These are phyloP conservation scores for Norana najaformis DNA, from an alignment of 2,888 invertebrate genomes.

Conservation along the genomic window DNA sequence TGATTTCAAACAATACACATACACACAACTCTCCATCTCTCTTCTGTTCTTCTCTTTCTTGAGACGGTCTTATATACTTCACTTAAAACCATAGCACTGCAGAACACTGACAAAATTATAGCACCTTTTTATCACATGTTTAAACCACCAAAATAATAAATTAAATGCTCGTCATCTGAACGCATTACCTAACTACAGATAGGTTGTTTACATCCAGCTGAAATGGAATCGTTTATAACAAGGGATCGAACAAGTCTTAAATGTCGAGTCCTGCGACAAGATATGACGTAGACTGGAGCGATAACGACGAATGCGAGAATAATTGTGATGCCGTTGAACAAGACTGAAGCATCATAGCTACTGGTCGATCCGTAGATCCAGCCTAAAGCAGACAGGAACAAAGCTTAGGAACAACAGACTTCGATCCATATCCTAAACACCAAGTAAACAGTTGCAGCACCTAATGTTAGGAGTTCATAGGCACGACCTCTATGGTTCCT, in stretches of 20 bases:
- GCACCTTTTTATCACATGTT: neutral
- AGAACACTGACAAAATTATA: neutral
- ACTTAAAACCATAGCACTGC: neutral
- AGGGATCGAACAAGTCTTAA: neutral
- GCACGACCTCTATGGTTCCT: no score
- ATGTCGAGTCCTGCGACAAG: neutral
- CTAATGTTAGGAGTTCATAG: no score
- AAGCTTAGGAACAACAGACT: no score
- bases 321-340: constrained; percentile 1
- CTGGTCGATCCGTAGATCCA: constrained; percentile 10
- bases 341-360: neutral
- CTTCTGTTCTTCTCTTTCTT: no score
- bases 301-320: neutral
- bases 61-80: no score
- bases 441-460: no score
- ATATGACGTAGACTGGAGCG: neutral
- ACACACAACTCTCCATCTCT: no score
- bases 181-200: neutral
- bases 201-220: neutral
- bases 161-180: neutral
- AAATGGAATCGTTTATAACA: neutral
- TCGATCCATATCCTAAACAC: neutral
- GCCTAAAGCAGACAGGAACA: neutral
- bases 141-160: neutral
- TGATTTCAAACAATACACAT: no score